phyloP scores from a whole-genome alignment of 2,113 vertebrate species.

The Nansenia antarctica region DNA sequence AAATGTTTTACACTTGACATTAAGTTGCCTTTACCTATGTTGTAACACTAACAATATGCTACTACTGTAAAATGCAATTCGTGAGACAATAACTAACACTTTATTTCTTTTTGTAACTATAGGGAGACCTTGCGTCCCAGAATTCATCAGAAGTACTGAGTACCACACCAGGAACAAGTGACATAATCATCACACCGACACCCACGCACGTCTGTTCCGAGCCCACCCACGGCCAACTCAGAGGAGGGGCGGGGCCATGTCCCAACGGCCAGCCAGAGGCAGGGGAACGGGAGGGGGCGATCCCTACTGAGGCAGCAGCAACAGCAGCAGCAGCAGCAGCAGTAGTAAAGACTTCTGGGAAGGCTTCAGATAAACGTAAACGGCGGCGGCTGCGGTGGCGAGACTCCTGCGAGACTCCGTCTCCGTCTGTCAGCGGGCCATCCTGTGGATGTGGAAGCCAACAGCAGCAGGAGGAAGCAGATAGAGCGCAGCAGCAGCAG shows the following conservation, averaged over 20 bases:
- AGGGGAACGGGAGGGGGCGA: neutral
- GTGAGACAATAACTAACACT: neutral
- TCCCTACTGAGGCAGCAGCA: no score
- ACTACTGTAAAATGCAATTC: no score
- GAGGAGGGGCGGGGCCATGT: neutral
- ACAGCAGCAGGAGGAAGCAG: conserved; percentile 33
- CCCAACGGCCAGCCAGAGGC: conserved; percentile 1
- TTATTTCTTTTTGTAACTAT: neutral
- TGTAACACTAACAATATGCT: no score
- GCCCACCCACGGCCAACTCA: neutral
- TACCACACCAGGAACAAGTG: neutral
- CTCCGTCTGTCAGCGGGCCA: conserved; percentile 24
- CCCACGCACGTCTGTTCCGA: neutral
- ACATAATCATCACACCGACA: neutral
- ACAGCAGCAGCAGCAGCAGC: neutral
- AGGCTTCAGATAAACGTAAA: conserved; percentile 9
- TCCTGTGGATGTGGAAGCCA: conserved; percentile 26
- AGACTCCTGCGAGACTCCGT: conserved; percentile 8
- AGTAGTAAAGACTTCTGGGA: conserved; percentile 12
- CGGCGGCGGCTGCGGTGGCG: conserved; percentile 6
- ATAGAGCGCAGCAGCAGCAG: conserved; percentile 2
- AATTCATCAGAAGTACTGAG: neutral
- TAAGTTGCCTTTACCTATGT: no score
- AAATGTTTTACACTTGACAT: no score
- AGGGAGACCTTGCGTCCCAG: neutral